Base-by-base conservation (phyloP, 2,113 vertebrate species). In the Sorex araneus region DNA sequence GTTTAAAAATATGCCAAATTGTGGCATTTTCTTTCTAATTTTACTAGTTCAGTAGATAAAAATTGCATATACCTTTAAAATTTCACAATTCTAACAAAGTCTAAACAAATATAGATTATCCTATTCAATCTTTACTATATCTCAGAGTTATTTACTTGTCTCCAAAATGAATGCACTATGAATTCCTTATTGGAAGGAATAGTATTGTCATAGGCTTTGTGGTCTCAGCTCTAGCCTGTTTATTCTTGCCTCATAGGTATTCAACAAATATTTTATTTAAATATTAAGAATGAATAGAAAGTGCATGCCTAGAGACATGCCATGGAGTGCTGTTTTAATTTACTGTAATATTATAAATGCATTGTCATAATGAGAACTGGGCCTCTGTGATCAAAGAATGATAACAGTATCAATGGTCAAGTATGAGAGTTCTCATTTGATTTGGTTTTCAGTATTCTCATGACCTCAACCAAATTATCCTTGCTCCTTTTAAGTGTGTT, bases 11-110 rank as follows among this genome's bases (percentile, higher is more conserved):
- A 74, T 0, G 30, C 8, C 43, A 54, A 63, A 45, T 87, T 32
- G 79, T 7, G 87, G 15, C 82, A 87, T 67, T 78, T 94, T 89
- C 23, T 90, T 88, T 71, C 45, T 88, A 36, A 50, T 28, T 78
- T 92, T 90, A 19, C 13, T 79, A 6, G 18, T 43, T 89, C 34
- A 75, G n/a, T 60, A 81, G 27, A 78, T 93, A 19, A 21, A 4
- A 32, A 50, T 73, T 9, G 8, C 30, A 60, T 60, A 66, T 66
- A 66, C 21, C 28, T 28, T 30, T 71, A n/a, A 69, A 32, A 66
- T 15, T 16, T 60, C 78, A 34, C 88, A 23, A 5, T 71, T 88
- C 89, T 43, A 60, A 2, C 28, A 50, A 94, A 84, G 77, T 50
- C n/a, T 2, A 78, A 47, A 8, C 16, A 66, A 25, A 54, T n/a